Conservation (phyloP, 2,888 invertebrate species). For the Tanytarsus gracilentus region DNA sequence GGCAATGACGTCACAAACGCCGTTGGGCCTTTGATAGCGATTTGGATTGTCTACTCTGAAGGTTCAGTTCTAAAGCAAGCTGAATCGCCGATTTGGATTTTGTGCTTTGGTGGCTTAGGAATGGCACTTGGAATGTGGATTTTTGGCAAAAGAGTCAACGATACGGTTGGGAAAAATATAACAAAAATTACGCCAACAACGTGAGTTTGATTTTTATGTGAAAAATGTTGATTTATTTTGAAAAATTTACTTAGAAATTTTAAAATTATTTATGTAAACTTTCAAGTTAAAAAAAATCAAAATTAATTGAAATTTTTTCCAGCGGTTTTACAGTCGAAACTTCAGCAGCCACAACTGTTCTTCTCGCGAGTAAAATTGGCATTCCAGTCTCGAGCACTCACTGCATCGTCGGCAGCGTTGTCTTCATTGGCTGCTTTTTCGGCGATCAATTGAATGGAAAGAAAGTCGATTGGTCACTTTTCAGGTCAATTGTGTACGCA, state of each 20-base stretch:
- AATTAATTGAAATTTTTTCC: slow-evolving; percentile 38
- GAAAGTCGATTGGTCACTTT: slow-evolving; percentile 34
- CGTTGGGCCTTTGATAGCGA: slow-evolving; percentile 82
- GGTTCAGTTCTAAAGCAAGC: slow-evolving; percentile 65
- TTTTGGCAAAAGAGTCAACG: slow-evolving; percentile 83
- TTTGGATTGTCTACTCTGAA: slow-evolving; percentile 76
- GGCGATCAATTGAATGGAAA: not conserved
- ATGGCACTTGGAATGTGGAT: slow-evolving; percentile 86
- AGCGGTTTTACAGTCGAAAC: slow-evolving; percentile 85
- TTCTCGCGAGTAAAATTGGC: slow-evolving; percentile 83
- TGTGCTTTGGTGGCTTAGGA: slow-evolving; percentile 82
- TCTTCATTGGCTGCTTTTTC: slow-evolving; percentile 63
- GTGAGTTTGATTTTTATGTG: slow-evolving; percentile 49
- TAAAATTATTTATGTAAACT: too few relatives aligned
- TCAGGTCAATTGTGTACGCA: slow-evolving; percentile 80
- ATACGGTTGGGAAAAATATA: slow-evolving; percentile 86
- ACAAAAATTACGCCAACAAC: slow-evolving; percentile 87
- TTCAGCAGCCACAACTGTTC: slow-evolving; percentile 85
- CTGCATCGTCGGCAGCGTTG: slow-evolving; percentile 91
- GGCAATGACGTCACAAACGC: slow-evolving; percentile 95
- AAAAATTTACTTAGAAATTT: too few relatives aligned
- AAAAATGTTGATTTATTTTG: too few relatives aligned
- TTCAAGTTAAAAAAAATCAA: slow-evolving; percentile 28
- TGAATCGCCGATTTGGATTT: slow-evolving; percentile 74
- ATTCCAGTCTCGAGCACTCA: slow-evolving; percentile 90